Percentiles rank a stretch among this genome's conserved stretches.
Conservation (phyloP, 2,113 vertebrate species). For the Mesoclemmys tuberculata region DNA sequence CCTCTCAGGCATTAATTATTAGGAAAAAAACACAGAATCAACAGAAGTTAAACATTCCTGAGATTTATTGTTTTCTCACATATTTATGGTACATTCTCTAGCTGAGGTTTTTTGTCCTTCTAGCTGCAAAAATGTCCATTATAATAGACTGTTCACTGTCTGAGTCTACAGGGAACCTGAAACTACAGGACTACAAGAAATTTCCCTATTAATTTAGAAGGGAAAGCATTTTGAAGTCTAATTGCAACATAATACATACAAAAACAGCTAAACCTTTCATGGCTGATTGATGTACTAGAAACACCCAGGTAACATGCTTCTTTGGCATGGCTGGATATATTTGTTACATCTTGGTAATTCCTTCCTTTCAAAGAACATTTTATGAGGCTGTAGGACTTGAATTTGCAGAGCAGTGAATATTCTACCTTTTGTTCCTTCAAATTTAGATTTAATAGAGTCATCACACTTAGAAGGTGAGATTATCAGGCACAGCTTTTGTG, state of each 20-base stretch:
- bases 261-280: neutral
- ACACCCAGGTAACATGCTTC: neutral
- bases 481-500: neutral
- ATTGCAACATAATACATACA: neutral
- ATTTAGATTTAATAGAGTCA: neutral
- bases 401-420: neutral
- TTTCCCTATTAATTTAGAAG: neutral
- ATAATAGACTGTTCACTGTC: neutral
- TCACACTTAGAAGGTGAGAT: neutral
- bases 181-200: neutral
- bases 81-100: neutral
- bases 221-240: neutral
- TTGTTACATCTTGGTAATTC: neutral
- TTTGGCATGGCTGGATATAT: neutral
- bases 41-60: neutral
- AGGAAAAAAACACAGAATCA: neutral
- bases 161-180: neutral
- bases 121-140: neutral
- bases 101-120: neutral
- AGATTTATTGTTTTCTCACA: neutral
- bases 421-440: neutral
- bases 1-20: neutral
- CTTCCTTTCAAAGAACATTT: neutral
- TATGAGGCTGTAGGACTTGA: neutral
- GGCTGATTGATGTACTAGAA: neutral